These are phyloP conservation scores for Menidia beryllina DNA, from an alignment of 2,113 vertebrate genomes.

Conservation along the genomic window DNA sequence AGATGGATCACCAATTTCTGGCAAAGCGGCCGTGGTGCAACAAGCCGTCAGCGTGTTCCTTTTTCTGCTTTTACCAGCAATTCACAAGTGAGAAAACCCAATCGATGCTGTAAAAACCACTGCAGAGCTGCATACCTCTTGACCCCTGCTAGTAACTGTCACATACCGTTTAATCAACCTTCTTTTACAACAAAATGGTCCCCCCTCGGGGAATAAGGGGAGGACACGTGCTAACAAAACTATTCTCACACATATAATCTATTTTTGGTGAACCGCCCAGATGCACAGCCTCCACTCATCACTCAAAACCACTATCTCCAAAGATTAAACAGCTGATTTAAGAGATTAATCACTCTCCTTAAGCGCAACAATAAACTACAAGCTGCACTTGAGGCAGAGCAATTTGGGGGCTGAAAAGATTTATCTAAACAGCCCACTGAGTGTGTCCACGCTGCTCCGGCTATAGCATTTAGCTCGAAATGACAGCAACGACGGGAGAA, in stretches of 20 bases:
- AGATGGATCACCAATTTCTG: slow-evolving; percentile 71
- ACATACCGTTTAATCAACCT: not conserved
- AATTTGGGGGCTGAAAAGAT: not conserved
- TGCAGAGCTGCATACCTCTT: slow-evolving; percentile 40
- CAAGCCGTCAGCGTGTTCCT: slow-evolving; percentile 57
- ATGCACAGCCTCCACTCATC: not conserved
- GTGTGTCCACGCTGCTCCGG: not conserved
- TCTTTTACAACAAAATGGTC: slow-evolving; percentile 20
- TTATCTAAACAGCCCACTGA: not conserved
- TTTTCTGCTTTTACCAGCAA: slow-evolving; percentile 49
- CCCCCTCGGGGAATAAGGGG: not conserved
- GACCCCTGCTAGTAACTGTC: slow-evolving; percentile 30
- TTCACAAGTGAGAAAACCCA: slow-evolving; percentile 48
- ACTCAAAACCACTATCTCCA: not conserved
- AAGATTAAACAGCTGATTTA: not conserved
- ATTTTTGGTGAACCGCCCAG: slow-evolving; percentile 3
- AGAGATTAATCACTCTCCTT: not conserved
- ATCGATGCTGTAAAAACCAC: slow-evolving; percentile 49
- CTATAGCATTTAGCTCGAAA: not conserved
- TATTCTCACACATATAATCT: slow-evolving; percentile 6
- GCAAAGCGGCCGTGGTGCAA: slow-evolving; percentile 60
- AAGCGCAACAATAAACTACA: not conserved
- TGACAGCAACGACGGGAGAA: no score
- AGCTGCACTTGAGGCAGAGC: not conserved
- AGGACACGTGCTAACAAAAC: not conserved